These are phyloP conservation scores for Rhopalosiphum padi DNA, from an alignment of 1,140 invertebrate genomes.

Conservation along the genomic window DNA sequence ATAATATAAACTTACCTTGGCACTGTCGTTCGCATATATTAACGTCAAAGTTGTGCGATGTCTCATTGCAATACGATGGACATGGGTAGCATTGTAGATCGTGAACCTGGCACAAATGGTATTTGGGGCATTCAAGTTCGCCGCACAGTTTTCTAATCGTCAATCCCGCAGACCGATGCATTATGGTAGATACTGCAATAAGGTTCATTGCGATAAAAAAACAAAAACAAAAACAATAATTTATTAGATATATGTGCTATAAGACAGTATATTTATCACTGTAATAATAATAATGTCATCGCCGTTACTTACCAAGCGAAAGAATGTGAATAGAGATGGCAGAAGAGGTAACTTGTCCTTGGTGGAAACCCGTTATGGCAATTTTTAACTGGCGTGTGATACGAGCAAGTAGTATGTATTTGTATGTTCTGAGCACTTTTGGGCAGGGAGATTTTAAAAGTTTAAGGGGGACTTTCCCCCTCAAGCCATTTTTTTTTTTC, in stretches of 20 bases:
- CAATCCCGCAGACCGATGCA: neutral
- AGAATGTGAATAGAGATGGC: too few relatives aligned
- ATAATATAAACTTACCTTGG: slow-evolving; percentile 16
- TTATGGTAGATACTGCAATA: neutral
- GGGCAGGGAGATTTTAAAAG: too few relatives aligned
- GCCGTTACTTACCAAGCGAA: neutral
- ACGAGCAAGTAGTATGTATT: too few relatives aligned
- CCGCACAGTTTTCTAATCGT: neutral
- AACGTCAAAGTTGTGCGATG: slow-evolving; percentile 27
- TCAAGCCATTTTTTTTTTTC: too few relatives aligned
- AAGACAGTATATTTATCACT: neutral
- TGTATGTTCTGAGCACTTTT: too few relatives aligned
- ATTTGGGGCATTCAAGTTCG: slow-evolving; percentile 13
- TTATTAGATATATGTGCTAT: neutral
- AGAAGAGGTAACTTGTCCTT: neutral
- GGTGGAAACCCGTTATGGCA: too few relatives aligned
- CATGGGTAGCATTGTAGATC: slow-evolving; percentile 36
- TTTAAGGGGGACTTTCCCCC: too few relatives aligned
- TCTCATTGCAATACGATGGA: slow-evolving; percentile 17
- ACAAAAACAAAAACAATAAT: neutral
- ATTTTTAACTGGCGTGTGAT: neutral
- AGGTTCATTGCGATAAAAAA: neutral
- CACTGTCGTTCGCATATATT: slow-evolving; percentile 24
- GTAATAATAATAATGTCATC: neutral
- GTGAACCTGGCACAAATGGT: neutral